Percentiles rank a stretch among this genome's conserved stretches.
phyloP scores from a whole-genome alignment of 1,140 invertebrate species.

The Tyrophagus putrescentiae region DNA sequence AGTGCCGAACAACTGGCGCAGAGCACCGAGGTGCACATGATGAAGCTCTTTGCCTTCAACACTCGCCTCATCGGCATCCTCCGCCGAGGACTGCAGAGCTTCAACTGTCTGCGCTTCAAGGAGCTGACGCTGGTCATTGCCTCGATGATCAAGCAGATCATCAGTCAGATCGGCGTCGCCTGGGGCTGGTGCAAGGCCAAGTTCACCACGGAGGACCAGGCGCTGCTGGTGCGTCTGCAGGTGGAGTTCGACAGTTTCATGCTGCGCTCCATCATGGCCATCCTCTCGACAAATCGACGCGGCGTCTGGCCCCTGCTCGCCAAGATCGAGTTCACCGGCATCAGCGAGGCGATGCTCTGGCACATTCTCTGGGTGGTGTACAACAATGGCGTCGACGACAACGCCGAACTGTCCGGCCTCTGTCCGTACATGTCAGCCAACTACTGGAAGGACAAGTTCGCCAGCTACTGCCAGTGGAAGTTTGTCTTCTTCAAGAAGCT shows the following conservation, averaged over 20 bases:
- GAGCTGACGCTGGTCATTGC: conserved; percentile 22
- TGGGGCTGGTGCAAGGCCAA: conserved; percentile 22
- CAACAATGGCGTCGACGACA: conserved; percentile 23
- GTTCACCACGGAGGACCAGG: conserved; percentile 18
- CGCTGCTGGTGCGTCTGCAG: conserved; percentile 23
- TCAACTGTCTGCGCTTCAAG: conserved; percentile 24
- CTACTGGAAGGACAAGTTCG: conserved; percentile 25
- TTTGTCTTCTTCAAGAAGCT: conserved; percentile 23
- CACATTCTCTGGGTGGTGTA: conserved; percentile 25
- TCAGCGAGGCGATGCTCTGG: conserved; percentile 25
- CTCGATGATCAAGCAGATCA: conserved; percentile 12
- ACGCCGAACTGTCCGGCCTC: conserved; percentile 14
- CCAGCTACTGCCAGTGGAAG: conserved; percentile 11
- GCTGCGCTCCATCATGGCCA: conserved; percentile 21
- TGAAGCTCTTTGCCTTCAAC: conserved; percentile 22
- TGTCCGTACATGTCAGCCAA: conserved; percentile 22
- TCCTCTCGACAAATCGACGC: conserved; percentile 19
- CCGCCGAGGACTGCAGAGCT: conserved; percentile 20
- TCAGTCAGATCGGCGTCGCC: conserved; percentile 7
- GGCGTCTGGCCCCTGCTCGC: conserved; percentile 24
- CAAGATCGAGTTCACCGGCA: conserved; percentile 20
- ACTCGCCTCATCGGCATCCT: conserved; percentile 23
- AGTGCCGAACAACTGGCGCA: neutral
- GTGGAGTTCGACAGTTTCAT: conserved; percentile 26
- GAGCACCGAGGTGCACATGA: conserved; percentile 19